phyloP scores from a whole-genome alignment of 64 coral and sea anemone species.

The Pocillopora damicornis region DNA sequence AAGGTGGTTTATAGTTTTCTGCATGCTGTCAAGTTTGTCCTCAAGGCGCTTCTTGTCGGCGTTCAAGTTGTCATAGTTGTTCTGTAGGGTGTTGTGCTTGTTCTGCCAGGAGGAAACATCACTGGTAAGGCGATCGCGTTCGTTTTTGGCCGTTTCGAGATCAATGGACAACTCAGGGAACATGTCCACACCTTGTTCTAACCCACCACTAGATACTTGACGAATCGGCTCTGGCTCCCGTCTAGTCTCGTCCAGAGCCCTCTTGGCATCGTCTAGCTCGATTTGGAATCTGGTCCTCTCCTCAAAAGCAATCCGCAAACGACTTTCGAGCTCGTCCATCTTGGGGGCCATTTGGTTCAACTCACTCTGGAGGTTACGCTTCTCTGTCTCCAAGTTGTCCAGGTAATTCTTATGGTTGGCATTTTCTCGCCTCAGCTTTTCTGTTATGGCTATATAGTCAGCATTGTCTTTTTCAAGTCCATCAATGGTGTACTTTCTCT shows the following conservation, averaged over 20 bases:
- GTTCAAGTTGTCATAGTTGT: slow-evolving; percentile 65
- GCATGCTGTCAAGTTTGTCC: slow-evolving; percentile 82
- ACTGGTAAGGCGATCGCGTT: slow-evolving; percentile 67
- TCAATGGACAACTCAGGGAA: slow-evolving; percentile 64
- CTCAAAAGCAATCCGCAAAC: slow-evolving; percentile 48
- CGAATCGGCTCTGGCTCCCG: slow-evolving; percentile 51
- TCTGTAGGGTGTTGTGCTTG: slow-evolving; percentile 76
- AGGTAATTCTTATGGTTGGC: slow-evolving; percentile 56
- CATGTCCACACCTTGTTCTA: slow-evolving; percentile 63
- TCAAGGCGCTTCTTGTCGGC: slow-evolving; percentile 76
- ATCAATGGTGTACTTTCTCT: slow-evolving; percentile 85
- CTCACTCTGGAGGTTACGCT: slow-evolving; percentile 57
- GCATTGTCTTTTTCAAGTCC: slow-evolving; percentile 70
- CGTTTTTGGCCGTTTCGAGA: slow-evolving; percentile 60
- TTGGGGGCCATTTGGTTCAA: slow-evolving; percentile 38
- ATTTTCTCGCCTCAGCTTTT: slow-evolving; percentile 71
- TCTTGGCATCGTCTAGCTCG: slow-evolving; percentile 56
- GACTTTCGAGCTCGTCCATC: slow-evolving; percentile 46
- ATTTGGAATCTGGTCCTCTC: slow-evolving; percentile 65
- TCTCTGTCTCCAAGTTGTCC: slow-evolving; percentile 71
- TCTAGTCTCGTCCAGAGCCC: slow-evolving; percentile 43
- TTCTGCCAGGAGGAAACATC: slow-evolving; percentile 72
- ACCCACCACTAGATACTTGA: slow-evolving; percentile 49
- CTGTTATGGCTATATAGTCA: slow-evolving; percentile 34
- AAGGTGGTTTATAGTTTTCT: slow-evolving; percentile 72